Evolutionary conservation across 2,113 vertebrate species (phyloP), one percentile per base, ranked within the genome.

Genomic region (Lagopus leucura): DNA sequence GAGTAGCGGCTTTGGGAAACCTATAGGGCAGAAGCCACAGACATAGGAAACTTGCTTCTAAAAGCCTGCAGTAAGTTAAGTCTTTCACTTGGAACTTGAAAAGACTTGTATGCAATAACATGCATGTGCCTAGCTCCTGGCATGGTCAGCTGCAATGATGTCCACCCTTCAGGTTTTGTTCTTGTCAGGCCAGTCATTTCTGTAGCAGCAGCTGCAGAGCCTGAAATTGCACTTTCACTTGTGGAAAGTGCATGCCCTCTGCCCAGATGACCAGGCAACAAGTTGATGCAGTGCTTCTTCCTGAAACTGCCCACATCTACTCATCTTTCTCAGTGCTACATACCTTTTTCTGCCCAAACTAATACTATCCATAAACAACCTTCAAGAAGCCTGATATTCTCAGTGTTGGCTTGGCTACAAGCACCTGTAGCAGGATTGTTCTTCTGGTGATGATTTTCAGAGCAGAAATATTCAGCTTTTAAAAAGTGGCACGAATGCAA

Each of bases 181-280:
- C 30, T 42, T 40, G 34, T 67, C 45, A 13, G 58, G 66, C 36
- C 54, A 2, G n/a, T 47, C 1, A 4, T 45, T 52, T 9, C 58
- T 50, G 48, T 20, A 38, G 73, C 36, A 12, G 48, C 16, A 1
- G 32, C 42, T 3, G 12, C 43, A 36, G 66, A 19, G 8, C 1
- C 4, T 3, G 52, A 67, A 55, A 67, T 17, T 66, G n/a, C 13
- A 4, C 19, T 82, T 40, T 4, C 5, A 15, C 8, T 8, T 2
- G 0, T 25, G 8, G 7, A 24, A 47, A 17, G 24, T 6, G 11
- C 16, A 22, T 32, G 17, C 19, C 43, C 20, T 20, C 34, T 5
- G 1, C 21, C 12, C 8, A 5, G 52, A 2, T 8, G 45, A 14
- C 60, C 54, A 1, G 30, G 47, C 40, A 47, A 47, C 6, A 2